Percentiles rank a stretch among this genome's conserved stretches.
Conservation (phyloP, 2,888 invertebrate species). For the Stratiomys singularior region DNA sequence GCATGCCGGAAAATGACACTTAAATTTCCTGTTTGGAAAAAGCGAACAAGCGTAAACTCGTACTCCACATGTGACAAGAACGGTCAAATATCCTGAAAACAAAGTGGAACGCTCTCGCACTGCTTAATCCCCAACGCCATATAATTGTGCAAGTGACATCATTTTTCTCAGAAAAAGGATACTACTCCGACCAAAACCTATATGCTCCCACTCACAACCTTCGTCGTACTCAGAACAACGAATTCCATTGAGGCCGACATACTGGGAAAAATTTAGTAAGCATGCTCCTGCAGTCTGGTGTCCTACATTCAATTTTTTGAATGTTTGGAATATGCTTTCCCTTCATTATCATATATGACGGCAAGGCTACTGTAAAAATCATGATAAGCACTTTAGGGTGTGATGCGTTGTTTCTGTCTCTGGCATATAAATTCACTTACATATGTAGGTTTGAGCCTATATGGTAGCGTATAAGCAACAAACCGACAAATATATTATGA, state of each 20-base stretch:
- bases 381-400: background rate
- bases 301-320: background rate
- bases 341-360: background rate
- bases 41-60: background rate
- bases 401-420: background rate
- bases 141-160: constrained; percentile 2
- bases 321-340: background rate
- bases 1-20: constrained; percentile 1
- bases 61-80: no score
- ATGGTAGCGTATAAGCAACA: background rate
- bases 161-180: background rate
- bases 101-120: no score
- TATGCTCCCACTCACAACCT: no score
- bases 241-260: no score
- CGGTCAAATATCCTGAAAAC: no score
- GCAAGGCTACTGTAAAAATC: background rate
- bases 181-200: no score
- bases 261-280: no score
- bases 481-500: background rate
- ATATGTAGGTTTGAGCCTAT: no score
- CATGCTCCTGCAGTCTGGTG: no score
- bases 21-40: constrained; percentile 2
- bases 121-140: background rate
- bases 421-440: background rate
- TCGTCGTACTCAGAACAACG: no score